These are phyloP conservation scores for Antedon bifida DNA, from an alignment of 35 echinoderm and acorn worm genomes.

Conservation along the genomic window DNA sequence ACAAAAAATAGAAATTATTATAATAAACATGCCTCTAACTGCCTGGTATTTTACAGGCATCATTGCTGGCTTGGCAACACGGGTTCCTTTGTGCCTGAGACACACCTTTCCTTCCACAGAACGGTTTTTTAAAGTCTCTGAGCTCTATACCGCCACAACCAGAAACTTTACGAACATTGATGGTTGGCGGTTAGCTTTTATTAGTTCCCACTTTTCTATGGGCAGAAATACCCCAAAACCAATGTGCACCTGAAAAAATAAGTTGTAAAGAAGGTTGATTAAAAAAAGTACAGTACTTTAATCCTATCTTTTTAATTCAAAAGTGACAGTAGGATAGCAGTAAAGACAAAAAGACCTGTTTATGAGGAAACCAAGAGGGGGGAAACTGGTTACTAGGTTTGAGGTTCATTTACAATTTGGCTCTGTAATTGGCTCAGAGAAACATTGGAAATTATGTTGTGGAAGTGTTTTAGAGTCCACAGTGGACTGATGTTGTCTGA, in stretches of 20 bases:
- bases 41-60: constrained; percentile 6
- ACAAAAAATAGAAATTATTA: not conserved
- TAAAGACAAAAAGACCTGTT: too few relatives aligned
- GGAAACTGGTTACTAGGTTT: too few relatives aligned
- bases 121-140: constrained; percentile 19
- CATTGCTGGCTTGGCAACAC: not conserved
- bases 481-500: too few relatives aligned
- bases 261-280: too few relatives aligned
- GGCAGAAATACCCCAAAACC: not conserved
- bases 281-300: too few relatives aligned
- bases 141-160: constrained; percentile 16
- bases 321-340: too few relatives aligned
- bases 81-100: not conserved
- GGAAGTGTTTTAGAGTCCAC: too few relatives aligned
- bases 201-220: not conserved
- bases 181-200: not conserved
- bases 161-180: constrained; percentile 28
- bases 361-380: too few relatives aligned
- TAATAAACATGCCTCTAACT: not conserved
- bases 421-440: too few relatives aligned
- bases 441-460: too few relatives aligned
- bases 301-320: too few relatives aligned
- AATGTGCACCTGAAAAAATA: not conserved
- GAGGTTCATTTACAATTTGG: too few relatives aligned
- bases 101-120: constrained; percentile 34